Base-by-base conservation (phyloP, 2,797 vertebrate species). In the Sus cebifrons region DNA sequence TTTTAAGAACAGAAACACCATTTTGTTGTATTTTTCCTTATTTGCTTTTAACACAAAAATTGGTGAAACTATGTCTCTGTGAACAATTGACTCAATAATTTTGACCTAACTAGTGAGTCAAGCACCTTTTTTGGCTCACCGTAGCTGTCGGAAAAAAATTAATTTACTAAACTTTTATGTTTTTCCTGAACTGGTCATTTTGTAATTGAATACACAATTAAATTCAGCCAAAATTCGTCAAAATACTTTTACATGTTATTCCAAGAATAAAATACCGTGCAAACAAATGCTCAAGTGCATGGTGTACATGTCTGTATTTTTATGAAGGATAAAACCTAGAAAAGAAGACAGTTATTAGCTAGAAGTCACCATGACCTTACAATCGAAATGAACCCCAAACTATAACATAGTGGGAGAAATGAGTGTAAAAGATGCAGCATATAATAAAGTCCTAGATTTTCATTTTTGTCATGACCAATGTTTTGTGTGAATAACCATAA, bases 41-140 rank as follows among this genome's bases (percentile, higher is more conserved):
- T 83, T 75, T 79, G 16, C 36, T 73, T 87, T 75, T 91, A 83
- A 68, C 16, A 78, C 82, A 82, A 83, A 81, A 82, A 86, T 60
- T 90, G 18, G 27, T 79, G 58, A 84, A 86, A 32, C 5, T 89
- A 25, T 52, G 9, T 95, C 49, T 81, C 44, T 58, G 36, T 84
- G 14, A 67, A 74, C 12, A 91, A 58, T 27, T 81, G 5, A 6
- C 40, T 78, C 2, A 67, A 40, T 83, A n/a, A 70, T 44, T 86
- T 77, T 86, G 68, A 12, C 18, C 3, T 49, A 62, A 77, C 0
- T 25, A 58, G 15, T 75, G 60, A 65, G 11, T 7, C 14, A 70
- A 85, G 10, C 11, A 44, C 5, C 4, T 18, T 87, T 83, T 83
- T 56, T 21, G 71, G 23, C 36, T 85, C 75, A 86, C 21, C 44